Base-by-base conservation (phyloP, 2,888 invertebrate genomes). In the Elysia crispata region DNA sequence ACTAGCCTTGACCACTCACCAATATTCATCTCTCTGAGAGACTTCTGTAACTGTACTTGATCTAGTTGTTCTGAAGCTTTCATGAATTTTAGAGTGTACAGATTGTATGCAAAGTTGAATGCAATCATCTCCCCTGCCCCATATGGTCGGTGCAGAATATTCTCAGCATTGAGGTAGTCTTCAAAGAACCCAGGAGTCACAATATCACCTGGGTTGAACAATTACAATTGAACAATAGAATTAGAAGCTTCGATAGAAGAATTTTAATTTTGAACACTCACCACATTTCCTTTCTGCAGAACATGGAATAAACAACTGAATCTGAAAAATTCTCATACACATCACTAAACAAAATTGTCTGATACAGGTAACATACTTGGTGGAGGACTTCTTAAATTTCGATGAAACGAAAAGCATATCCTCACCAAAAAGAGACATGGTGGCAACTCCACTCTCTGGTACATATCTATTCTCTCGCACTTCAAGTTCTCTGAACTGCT, bases 51-150 rank as follows among this genome's bases (percentile, higher is more conserved):
- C n/a, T 95, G 92, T 0, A 95, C 95, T 70, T 95, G 94, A 91
- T 96, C 96, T 20, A 97, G 94, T 90, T 97, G 97, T 92, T 97
- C 97, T 77, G 97, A 96, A 80, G 86, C 87, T 77, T 90, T 91
- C 96, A 98, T 97, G 93, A 97, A 98, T 89, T 96, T 94, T 0
- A 96, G 95, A 0, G 97, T 96, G 92, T 97, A 96, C 92, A 98
- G 95, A 93, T 97, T 98, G 23, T 96, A 96, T 0, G 98, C 98
- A 93, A 99, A 98, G 86, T 97, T 97, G 93, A 97, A 99, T 94
- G 98, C 96, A 91, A 97, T 97, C 92, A 98, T 97, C 91, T 99
- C 98, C 0, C 96, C 98, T 1, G 93, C 92, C 79, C 93, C 93
- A 33, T 92, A 92, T 0, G 93, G 92, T 83, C 92, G 90, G 31